phyloP scores from a whole-genome alignment of 2,797 vertebrate genomes.

The Micropoecilia bifurca region DNA sequence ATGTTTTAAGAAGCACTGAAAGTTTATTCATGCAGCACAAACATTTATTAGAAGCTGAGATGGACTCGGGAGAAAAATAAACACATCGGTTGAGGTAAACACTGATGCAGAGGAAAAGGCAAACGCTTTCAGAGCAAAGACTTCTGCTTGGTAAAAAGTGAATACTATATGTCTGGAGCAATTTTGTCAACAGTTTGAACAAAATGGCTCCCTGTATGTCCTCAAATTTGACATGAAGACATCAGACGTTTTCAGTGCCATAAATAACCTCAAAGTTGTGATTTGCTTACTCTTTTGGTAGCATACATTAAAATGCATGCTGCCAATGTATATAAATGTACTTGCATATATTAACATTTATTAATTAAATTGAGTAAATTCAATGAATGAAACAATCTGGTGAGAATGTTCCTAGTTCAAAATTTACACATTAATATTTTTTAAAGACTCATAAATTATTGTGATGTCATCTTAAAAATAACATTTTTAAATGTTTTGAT shows the following conservation, averaged over 20 bases:
- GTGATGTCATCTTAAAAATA: background rate
- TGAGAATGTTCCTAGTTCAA: background rate
- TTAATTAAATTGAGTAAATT: no score
- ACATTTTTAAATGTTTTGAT: background rate
- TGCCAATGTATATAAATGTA: no score
- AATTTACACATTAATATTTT: background rate
- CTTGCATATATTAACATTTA: no score
- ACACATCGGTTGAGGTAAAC: slow-evolving; percentile 24
- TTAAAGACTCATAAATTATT: background rate
- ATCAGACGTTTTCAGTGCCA: background rate
- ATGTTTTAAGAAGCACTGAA: background rate
- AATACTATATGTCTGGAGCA: slow-evolving; percentile 13
- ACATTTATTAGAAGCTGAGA: slow-evolving; percentile 31
- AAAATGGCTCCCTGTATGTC: background rate
- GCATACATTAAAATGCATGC: no score
- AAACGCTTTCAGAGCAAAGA: slow-evolving; percentile 19
- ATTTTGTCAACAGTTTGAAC: slow-evolving; percentile 15
- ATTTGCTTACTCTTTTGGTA: background rate
- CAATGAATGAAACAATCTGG: background rate
- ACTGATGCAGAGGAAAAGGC: slow-evolving; percentile 17
- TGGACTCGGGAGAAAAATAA: slow-evolving; percentile 28
- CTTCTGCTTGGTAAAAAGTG: slow-evolving; percentile 15
- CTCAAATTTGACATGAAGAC: background rate
- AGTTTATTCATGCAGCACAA: slow-evolving; percentile 31
- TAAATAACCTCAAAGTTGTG: background rate